A percentile compares a stretch with the other conserved stretches of the same genome.
Conservation (phyloP, 2,888 invertebrate species). For the Chaetoderma sp. region DNA sequence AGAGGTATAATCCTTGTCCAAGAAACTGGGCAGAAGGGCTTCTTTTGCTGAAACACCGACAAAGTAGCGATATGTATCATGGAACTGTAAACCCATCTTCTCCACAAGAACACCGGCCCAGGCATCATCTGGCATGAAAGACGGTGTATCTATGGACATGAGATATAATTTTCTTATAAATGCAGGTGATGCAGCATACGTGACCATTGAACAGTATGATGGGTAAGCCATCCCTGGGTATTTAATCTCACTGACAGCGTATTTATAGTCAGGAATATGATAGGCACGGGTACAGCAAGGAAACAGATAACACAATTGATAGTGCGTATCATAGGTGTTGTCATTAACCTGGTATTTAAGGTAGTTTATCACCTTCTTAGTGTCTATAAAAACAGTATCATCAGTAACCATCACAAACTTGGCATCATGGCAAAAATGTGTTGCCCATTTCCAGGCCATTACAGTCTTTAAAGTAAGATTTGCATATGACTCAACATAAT, state of each 20-base stretch:
- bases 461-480: conserved; percentile 23
- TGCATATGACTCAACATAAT: conserved; percentile 19
- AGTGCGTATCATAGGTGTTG: background rate
- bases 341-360: background rate
- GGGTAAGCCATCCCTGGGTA: conserved; percentile 27
- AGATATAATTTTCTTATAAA: conserved; percentile 18
- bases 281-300: conserved; percentile 26
- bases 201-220: conserved; percentile 27
- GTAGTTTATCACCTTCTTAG: conserved; percentile 23
- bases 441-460: conserved; percentile 23
- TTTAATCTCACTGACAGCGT: background rate
- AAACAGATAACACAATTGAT: conserved; percentile 23
- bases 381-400: conserved; percentile 30
- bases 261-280: background rate
- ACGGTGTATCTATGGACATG: conserved; percentile 34
- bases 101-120: conserved; percentile 32
- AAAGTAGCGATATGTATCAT: conserved; percentile 16
- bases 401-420: conserved; percentile 25
- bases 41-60: conserved; percentile 11
- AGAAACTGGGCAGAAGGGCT: conserved; percentile 4
- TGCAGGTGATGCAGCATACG: conserved; percentile 16
- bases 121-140: conserved; percentile 36
- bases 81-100: conserved; percentile 23
- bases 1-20: conserved; percentile 1
- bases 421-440: conserved; percentile 13